These are phyloP conservation scores for Cheilosia scutellata DNA, from an alignment of 2,888 invertebrate genomes.

Conservation along the genomic window DNA sequence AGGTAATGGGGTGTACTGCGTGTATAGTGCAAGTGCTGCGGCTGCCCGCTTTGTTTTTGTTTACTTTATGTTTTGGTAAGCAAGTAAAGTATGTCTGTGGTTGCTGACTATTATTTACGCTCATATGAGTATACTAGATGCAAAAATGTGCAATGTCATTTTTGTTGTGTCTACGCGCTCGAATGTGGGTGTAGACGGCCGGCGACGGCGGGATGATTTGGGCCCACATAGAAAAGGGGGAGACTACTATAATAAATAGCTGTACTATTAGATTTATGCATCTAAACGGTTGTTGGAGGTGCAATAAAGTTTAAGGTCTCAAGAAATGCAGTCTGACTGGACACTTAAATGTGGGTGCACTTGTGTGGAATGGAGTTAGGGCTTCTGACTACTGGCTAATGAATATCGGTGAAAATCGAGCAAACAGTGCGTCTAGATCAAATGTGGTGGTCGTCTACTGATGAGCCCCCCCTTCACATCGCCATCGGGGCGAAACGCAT, in stretches of 20 bases:
- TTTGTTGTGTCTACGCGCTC: conserved; percentile 56
- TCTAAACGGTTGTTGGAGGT: too few relatives aligned
- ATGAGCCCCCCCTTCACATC: too few relatives aligned
- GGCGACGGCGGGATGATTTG: neutral
- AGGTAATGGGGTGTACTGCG: conserved; percentile 35
- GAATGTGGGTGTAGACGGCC: conserved; percentile 38
- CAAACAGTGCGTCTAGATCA: too few relatives aligned
- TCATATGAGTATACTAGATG: conserved; percentile 17
- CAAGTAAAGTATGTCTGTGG: conserved; percentile 14
- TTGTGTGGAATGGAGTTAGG: too few relatives aligned
- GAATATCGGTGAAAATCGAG: too few relatives aligned
- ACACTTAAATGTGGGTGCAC: too few relatives aligned
- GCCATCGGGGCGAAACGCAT: too few relatives aligned
- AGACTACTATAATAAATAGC: neutral
- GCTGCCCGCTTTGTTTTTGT: conserved; percentile 47
- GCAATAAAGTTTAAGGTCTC: too few relatives aligned
- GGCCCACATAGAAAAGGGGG: neutral
- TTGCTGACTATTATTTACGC: neutral
- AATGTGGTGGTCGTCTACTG: too few relatives aligned
- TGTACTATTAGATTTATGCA: neutral
- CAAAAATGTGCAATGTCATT: conserved; percentile 67
- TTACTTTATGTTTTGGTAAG: conserved; percentile 31
- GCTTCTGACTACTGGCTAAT: too few relatives aligned
- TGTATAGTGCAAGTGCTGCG: neutral
- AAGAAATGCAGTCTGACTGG: too few relatives aligned